phyloP scores from a whole-genome alignment of 2,888 invertebrate species.

The Muscina levida region DNA sequence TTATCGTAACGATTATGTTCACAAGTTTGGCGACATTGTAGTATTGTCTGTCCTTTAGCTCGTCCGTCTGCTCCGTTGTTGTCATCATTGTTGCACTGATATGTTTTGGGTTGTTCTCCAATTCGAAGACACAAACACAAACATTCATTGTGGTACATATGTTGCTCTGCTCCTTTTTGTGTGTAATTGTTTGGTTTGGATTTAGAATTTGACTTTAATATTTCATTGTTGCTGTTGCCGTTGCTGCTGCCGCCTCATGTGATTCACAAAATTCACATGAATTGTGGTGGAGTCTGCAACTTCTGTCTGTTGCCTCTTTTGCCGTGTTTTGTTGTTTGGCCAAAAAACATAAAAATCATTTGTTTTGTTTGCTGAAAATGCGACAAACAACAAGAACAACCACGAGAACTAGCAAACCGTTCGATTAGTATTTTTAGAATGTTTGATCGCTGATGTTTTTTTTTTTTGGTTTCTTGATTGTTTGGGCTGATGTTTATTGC shows the following conservation, averaged over 20 bases:
- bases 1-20: constrained; percentile 58
- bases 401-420: background rate
- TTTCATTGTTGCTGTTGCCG: constrained; percentile 47
- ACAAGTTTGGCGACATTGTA: constrained; percentile 57
- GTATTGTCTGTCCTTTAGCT: no score
- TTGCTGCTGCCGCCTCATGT: constrained; percentile 1
- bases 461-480: no score
- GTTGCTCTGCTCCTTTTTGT: constrained; percentile 24
- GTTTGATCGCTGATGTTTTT: constrained; percentile 3
- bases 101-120: background rate
- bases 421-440: constrained; percentile 40
- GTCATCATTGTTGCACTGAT: background rate
- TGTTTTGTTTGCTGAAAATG: constrained; percentile 38
- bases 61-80: constrained; percentile 28
- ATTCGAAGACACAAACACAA: background rate
- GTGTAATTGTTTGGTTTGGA: constrained; percentile 33
- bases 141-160: constrained; percentile 24
- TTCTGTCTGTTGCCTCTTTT: no score
- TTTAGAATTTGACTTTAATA: constrained; percentile 51
- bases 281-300: no score
- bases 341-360: constrained; percentile 45
- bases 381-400: background rate
- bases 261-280: constrained; percentile 35
- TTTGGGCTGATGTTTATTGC: no score
- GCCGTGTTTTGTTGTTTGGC: background rate